Percentiles rank a stretch among this genome's conserved stretches.
Conservation (phyloP, 1,140 invertebrate genomes). For the Pseudomyrmex concolor region DNA sequence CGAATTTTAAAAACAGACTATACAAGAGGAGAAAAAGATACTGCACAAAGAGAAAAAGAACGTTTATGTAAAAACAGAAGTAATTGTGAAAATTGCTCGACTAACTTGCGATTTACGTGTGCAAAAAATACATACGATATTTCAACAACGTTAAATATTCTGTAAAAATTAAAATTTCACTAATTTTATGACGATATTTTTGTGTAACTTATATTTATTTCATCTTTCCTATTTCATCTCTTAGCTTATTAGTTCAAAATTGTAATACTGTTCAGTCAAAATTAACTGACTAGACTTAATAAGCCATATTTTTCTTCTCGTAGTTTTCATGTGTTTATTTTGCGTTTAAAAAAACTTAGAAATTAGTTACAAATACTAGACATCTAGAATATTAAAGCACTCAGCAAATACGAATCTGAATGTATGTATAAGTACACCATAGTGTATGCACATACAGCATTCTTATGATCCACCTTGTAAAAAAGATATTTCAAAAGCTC, state of each 20-base stretch:
- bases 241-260: not conserved
- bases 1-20: not conserved
- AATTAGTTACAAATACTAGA: not conserved
- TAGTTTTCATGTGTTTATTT: not conserved
- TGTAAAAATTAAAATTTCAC: not conserved
- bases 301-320: not conserved
- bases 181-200: too few species aligned
- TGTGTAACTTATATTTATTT: too few species aligned
- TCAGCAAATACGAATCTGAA: not conserved
- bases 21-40: constrained; percentile 48
- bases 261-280: constrained; percentile 4
- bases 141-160: not conserved
- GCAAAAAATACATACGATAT: not conserved
- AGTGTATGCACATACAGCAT: constrained; percentile 27
- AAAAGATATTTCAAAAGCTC: constrained; percentile 70
- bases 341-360: not conserved
- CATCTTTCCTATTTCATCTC: too few species aligned
- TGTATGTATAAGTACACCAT: not conserved
- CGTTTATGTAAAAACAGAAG: constrained; percentile 72
- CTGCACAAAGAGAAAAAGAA: constrained; percentile 50
- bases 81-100: constrained; percentile 78
- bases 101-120: constrained; percentile 54
- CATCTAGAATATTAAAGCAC: not conserved
- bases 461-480: constrained; percentile 73
- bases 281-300: constrained; percentile 14